These are phyloP conservation scores for Pseudoips prasinana DNA, from an alignment of 2,888 invertebrate species.

Conservation along the genomic window DNA sequence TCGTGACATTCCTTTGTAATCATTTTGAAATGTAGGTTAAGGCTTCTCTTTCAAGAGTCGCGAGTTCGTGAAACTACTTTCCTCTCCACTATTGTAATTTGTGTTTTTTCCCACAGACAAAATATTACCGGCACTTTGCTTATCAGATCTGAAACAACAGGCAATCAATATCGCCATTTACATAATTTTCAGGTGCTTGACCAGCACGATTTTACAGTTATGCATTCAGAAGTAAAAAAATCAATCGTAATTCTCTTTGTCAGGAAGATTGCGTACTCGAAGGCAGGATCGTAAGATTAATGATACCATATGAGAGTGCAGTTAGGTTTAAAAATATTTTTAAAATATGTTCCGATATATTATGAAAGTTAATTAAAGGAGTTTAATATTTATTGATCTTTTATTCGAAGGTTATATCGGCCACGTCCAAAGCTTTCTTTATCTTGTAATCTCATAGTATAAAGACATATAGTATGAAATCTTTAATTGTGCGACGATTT, in stretches of 20 bases:
- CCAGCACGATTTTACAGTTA: constrained; percentile 30
- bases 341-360: constrained; percentile 21
- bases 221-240: constrained; percentile 28
- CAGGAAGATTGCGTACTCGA: constrained; percentile 32
- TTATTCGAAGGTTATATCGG: too few species aligned
- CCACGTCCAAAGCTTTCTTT: too few species aligned
- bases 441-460: too few species aligned
- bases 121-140: constrained; percentile 2
- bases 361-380: constrained; percentile 19
- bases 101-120: constrained; percentile 4
- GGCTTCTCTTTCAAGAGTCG: constrained; percentile 60
- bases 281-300: constrained; percentile 31
- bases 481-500: too few species aligned
- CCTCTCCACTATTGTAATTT: constrained; percentile 20
- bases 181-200: constrained; percentile 22
- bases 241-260: constrained; percentile 28
- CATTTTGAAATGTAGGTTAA: constrained; percentile 73
- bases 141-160: constrained; percentile 1
- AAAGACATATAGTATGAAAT: too few species aligned
- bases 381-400: constrained; percentile 5
- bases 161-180: constrained; percentile 8
- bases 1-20: constrained; percentile 79
- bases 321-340: constrained; percentile 29
- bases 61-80: constrained; percentile 27
- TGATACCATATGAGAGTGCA: constrained; percentile 31